These are phyloP conservation scores for Lasioglossum villosulum DNA, from an alignment of 2,888 invertebrate species.

Conservation along the genomic window DNA sequence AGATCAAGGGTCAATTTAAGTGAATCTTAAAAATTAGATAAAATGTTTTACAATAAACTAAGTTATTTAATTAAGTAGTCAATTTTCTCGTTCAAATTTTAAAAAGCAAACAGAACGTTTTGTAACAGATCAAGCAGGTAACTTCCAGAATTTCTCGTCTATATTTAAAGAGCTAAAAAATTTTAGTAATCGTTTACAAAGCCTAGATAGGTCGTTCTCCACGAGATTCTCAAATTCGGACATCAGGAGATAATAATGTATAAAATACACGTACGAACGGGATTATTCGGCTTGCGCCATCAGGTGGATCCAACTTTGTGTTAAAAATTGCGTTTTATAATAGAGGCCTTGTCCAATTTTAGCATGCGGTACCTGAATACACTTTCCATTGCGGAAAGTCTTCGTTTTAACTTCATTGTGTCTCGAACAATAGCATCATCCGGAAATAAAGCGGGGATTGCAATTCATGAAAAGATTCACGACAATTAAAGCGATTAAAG, in stretches of 20 bases:
- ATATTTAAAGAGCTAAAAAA: neutral
- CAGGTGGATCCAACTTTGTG: neutral
- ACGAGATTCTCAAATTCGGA: too few species aligned
- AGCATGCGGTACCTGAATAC: neutral
- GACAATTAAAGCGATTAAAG: slow-evolving; percentile 26
- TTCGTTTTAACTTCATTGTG: slow-evolving; percentile 10
- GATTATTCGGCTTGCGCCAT: neutral
- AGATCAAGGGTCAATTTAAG: too few species aligned
- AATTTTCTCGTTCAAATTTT: too few species aligned
- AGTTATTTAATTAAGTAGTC: too few species aligned
- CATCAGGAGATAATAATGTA: neutral
- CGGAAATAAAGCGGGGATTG: slow-evolving; percentile 14
- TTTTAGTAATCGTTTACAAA: too few species aligned
- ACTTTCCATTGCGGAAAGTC: neutral
- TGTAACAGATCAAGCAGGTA: neutral
- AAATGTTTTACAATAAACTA: too few species aligned
- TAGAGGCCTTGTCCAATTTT: neutral
- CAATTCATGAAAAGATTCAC: slow-evolving; percentile 23
- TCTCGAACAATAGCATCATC: neutral
- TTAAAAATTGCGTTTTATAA: neutral
- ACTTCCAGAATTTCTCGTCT: neutral
- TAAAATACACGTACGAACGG: neutral
- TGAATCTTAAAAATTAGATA: too few species aligned
- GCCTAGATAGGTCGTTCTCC: neutral
- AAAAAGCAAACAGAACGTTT: neutral